Base-by-base conservation (phyloP, 2,797 vertebrate genomes). In the Chaetodon trifasciatus region DNA sequence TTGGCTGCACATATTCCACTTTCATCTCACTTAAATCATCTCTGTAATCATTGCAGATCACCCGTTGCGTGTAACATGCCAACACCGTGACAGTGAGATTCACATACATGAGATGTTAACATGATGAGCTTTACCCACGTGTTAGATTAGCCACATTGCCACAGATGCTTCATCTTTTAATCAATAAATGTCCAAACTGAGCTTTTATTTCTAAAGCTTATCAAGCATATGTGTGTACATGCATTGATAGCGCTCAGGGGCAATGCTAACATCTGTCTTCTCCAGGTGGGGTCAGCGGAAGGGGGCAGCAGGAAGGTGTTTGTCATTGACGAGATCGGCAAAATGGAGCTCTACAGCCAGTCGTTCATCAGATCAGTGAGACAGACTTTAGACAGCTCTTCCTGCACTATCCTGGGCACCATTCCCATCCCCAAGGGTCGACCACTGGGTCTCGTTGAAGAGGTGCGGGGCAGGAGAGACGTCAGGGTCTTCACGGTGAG, bases 341-440 rank as follows among this genome's bases (percentile, higher is more conserved):
- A 98, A 92, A 99, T 99, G 98, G 98, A 99, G 74, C 97, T 99
- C 70, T 98, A 98, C 94, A 99, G 98, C 81, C 97, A 97, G 89
- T 74, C 96, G 1, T 99, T 99, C 91, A 94, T 97, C 89, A 95
- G 94, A n/a, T 95, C 93, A 1, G 97, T 98, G 86, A 96, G 89
- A 65, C 96, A 96, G 85, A 91, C 82, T 0, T 91, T 99, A 76
- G 94, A 95, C 32, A 60, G 77, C 57, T 86, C 95, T 0, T 87
- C 89, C 37, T 94, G 92, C 13, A 71, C 95, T 13, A 60, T 99
- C 68, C 93, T 99, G 70, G 98, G 98, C 85, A 99, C 98, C 58
- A 97, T 99, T 91, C 98, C 98, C 4, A 3, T 96, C 67, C 96
- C 96, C 1, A 99, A 96, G 91, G 97, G 97, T 47, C 97, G 95